Base-by-base conservation (phyloP, 2,113 vertebrate genomes). In the Pycnonotus jocosus region DNA sequence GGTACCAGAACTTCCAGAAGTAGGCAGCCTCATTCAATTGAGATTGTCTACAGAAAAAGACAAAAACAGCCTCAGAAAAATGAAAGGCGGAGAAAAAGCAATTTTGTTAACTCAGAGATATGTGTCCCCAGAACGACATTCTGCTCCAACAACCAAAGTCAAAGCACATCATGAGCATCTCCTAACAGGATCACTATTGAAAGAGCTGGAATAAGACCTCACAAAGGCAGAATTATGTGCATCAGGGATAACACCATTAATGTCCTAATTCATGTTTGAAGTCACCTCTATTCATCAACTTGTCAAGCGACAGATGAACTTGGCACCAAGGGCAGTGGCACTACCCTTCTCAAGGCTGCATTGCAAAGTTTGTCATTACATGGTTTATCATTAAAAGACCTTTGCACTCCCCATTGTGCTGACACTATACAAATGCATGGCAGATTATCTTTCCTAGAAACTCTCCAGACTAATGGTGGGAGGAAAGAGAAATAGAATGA, bases 331-430 rank as follows among this genome's bases (percentile, higher is more conserved):
- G 53, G n/a, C 48, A 19, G 9, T 50, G 40, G 40, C 37, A 11
- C 6, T 4, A 19, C 33, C 7, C 0, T 27, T 77, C 50, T 82
- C 42, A 61, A 77, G 88, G 62, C 54, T 62, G 23, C 25, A 45
- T 65, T 92, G 45, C 4, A 0, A 87, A 56, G n/a, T 93, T 37
- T 71, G 48, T 74, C 5, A 2, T 88, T 81, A 48, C 40, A 16
- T n/a, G 81, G 89, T 92, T 95, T 83, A 38, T n/a, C 42, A 69
- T 90, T 91, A 78, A 95, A 91, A 90, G 85, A 93, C 82, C 92
- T 95, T 96, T 95, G 93, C 18, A 54, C 73, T 78, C 61, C 7
- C 33, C 19, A 2, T 23, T 82, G 57, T 85, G 79, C 85, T 94
- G 92, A 88, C 47, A 15, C 45, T 58, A 4, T 17, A 38, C n/a